Conservation (phyloP, 2,797 vertebrate genomes). For the Centroberyx gerrardi region DNA sequence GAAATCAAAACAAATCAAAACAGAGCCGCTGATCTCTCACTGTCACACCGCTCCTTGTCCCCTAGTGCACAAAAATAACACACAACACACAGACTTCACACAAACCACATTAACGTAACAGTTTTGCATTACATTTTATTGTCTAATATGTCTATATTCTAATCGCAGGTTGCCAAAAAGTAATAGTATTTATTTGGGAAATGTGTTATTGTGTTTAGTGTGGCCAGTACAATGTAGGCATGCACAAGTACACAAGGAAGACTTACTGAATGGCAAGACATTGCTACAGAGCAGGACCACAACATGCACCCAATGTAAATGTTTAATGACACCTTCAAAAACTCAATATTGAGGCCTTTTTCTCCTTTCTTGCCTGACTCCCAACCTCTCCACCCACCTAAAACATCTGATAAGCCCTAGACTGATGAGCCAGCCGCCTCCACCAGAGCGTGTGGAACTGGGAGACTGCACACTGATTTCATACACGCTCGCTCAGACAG, state of each 20-base stretch:
- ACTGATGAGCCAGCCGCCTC: slow-evolving; percentile 81
- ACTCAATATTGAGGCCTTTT: slow-evolving; percentile 49
- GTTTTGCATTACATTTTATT: neutral
- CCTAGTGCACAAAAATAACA: neutral
- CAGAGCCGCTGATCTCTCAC: slow-evolving; percentile 18
- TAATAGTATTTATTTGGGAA: neutral
- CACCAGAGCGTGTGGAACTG: slow-evolving; percentile 77
- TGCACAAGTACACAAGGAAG: neutral
- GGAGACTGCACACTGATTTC: slow-evolving; percentile 82
- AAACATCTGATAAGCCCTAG: slow-evolving; percentile 78
- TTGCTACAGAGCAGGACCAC: slow-evolving; percentile 8
- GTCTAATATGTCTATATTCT: neutral
- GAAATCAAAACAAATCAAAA: slow-evolving; percentile 54
- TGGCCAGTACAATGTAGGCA: too few species aligned
- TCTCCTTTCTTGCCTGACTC: slow-evolving; percentile 58
- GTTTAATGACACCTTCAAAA: slow-evolving; percentile 62
- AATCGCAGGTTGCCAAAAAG: neutral
- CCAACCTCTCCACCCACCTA: slow-evolving; percentile 74
- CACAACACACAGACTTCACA: too few species aligned
- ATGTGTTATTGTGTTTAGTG: neutral
- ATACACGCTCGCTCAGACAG: slow-evolving; percentile 81
- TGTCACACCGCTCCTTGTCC: neutral
- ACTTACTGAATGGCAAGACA: neutral
- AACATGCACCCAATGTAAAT: slow-evolving; percentile 39
- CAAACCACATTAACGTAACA: neutral